A percentile compares a stretch with the other conserved stretches of the same genome.
Evolutionary conservation across 53 echinoderm and acorn worm genomes (phyloP).

Genomic region (Patiria pectinifera): DNA sequence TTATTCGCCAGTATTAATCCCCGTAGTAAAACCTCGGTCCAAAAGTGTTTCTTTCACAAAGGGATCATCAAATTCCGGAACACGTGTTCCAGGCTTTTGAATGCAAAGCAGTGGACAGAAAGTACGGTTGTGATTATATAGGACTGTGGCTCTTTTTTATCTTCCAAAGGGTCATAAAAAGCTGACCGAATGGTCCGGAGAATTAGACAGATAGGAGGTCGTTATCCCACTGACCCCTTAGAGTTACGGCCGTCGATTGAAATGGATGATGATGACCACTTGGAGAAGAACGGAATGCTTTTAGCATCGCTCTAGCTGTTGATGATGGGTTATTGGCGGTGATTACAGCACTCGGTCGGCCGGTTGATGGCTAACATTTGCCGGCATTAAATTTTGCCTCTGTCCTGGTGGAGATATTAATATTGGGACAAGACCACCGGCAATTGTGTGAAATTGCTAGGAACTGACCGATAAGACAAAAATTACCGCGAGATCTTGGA

Average conservation of each 20-base stretch:
- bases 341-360: neutral
- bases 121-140: too few species aligned
- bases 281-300: neutral
- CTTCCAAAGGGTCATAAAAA: neutral
- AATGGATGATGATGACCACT: conserved; percentile 10
- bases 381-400: neutral
- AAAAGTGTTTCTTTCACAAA: too few species aligned
- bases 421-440: too few species aligned
- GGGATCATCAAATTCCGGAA: neutral
- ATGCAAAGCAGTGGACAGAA: neutral
- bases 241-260: neutral
- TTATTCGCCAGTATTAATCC: too few species aligned
- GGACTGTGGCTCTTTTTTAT: neutral
- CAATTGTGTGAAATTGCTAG: too few species aligned
- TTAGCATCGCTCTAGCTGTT: neutral
- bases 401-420: too few species aligned
- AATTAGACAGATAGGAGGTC: neutral
- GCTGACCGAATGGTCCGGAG: conserved; percentile 12
- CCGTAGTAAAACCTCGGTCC: too few species aligned
- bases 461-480: too few species aligned
- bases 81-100: neutral
- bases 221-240: neutral
- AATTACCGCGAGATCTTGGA: too few species aligned
- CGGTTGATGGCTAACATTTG: conserved; percentile 1
- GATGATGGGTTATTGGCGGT: neutral